Evolutionary conservation across 2,888 invertebrate species (phyloP).

Genomic region (Scelioninae gen. 1): DNA sequence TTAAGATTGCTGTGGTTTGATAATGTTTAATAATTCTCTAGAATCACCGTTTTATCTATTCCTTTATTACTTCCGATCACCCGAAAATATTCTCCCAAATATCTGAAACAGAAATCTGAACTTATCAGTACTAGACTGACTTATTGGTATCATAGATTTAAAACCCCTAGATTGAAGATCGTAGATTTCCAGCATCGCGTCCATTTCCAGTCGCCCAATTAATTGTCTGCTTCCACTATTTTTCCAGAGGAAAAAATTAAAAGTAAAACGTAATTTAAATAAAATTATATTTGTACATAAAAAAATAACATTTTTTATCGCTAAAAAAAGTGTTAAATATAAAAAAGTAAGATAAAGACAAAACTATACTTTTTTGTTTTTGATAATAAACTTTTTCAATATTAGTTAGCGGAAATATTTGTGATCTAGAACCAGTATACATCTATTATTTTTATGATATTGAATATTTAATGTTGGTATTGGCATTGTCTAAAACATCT

Average conservation of each 20-base stretch:
- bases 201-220: background rate
- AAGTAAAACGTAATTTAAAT: background rate
- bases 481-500: too few relatives aligned
- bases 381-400: too few relatives aligned
- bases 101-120: conserved; percentile 35
- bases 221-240: conserved; percentile 8
- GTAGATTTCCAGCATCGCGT: conserved; percentile 8
- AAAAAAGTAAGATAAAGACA: too few relatives aligned
- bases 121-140: conserved; percentile 33
- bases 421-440: too few relatives aligned
- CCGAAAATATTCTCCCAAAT: conserved; percentile 25
- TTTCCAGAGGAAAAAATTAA: background rate
- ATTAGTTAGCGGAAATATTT: too few relatives aligned
- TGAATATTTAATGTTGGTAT: too few relatives aligned
- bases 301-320: too few relatives aligned
- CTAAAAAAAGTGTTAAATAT: too few relatives aligned
- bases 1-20: background rate
- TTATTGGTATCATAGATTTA: conserved; percentile 34
- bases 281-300: too few relatives aligned
- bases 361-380: too few relatives aligned
- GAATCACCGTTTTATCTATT: conserved; percentile 5
- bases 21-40: background rate
- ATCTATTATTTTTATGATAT: too few relatives aligned
- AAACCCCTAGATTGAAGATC: conserved; percentile 24
- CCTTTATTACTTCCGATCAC: conserved; percentile 16